Percentiles rank a stretch among this genome's conserved stretches.
phyloP scores from a whole-genome alignment of 2,113 vertebrate species.

The Harpagus bidentatus region DNA sequence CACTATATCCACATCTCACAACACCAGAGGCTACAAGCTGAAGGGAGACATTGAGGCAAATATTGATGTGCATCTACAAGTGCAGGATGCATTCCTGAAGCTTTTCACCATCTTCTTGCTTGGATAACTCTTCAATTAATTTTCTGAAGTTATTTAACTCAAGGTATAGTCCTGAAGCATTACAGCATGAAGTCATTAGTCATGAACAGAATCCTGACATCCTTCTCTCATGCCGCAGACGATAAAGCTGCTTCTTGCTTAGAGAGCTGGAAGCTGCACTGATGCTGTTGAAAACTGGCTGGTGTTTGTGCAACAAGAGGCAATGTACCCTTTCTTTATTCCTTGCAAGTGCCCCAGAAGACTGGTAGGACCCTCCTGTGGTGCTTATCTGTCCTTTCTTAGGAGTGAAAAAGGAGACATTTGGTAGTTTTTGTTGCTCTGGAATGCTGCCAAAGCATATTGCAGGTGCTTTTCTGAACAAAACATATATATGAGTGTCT shows the following conservation, averaged over 20 bases:
- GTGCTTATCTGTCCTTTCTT: neutral
- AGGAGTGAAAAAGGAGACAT: neutral
- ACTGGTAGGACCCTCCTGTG: neutral
- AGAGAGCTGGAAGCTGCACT: neutral
- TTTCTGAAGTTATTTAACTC: constrained; percentile 30
- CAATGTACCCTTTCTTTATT: neutral
- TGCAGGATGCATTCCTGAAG: neutral
- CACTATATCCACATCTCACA: neutral
- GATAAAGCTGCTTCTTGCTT: neutral
- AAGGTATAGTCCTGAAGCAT: constrained; percentile 11
- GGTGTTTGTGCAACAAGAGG: neutral
- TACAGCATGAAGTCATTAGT: constrained; percentile 28
- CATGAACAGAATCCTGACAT: constrained; percentile 29
- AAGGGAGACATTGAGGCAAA: neutral
- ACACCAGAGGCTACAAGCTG: neutral
- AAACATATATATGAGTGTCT: neutral
- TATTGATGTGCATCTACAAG: neutral
- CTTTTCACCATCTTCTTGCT: neutral
- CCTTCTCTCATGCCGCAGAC: neutral
- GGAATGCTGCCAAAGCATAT: neutral
- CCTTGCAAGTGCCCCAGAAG: neutral
- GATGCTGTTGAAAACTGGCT: neutral
- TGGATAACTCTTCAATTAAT: constrained; percentile 31
- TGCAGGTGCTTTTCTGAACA: neutral
- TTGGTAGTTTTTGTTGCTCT: neutral